Evolutionary conservation across 2,888 invertebrate genomes (phyloP), one percentile per base, ranked within the genome.

Genomic region (Drosophila incognita): DNA sequence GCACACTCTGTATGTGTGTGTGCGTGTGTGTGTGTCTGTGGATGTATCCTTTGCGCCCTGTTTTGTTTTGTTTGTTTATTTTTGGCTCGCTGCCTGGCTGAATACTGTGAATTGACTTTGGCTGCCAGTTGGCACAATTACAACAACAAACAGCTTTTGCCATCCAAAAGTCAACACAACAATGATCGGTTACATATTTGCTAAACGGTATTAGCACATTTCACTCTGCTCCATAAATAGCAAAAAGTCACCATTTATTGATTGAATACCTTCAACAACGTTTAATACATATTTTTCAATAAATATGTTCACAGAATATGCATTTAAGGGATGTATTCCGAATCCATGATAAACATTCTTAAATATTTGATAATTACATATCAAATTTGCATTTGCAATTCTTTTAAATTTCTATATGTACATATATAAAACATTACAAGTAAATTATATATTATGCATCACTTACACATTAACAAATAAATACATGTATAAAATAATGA

Each of bases 41-140:
- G 21, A 46, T 74, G 67, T 81, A 42, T 63, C 79, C 67, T 74
- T 75, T 76, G 65, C 75, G 73, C 52, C 51, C 60, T 73, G 72
- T 82, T 79, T 76, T 46, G 46, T 46, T 46, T 84, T 46, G 46
- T 46, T 46, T 84, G 82, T 82, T 69, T 78, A 80, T 64, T 81
- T 74, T 79, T 85, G 73, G 80, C 77, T 81, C 59, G 67, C 53
- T 79, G 71, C 79, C 72, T 72, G 61, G 69, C 67, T 72, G 75
- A 79, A 69, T 8, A 46, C 79, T 82, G 81, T 69, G 87, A 79
- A 89, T 83, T 90, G 89, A 91, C 89, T 91, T 88, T 84, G 80
- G 83, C 83, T 90, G 90, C 83, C 90, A 90, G 78, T 82, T 86
- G 82, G 70, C 86, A 76, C 52, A 65, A 69, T 63, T 66, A 64